Evolutionary conservation across 2,113 vertebrate genomes (phyloP), one percentile per base, ranked within the genome.

Genomic region (Bungarus multicinctus): DNA sequence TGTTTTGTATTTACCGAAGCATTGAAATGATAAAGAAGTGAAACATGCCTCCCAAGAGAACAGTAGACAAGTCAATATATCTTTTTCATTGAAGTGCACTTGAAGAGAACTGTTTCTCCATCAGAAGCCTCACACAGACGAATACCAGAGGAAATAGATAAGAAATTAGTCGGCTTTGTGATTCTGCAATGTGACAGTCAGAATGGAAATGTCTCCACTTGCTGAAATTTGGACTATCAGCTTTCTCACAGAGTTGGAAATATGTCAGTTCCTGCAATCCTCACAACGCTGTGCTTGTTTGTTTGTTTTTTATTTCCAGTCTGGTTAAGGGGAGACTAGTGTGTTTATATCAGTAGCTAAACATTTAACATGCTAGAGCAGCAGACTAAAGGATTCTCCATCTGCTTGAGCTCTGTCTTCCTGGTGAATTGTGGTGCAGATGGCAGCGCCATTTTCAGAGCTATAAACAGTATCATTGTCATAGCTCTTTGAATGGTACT

Each of bases 401-500:
- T 88, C 94, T 9, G 34, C 93, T 22, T 90, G 94, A 95, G 89
- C 85, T 57, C 53, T 91, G 43, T 0, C 14, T 14, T 92, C 93
- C 88, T 54, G 95, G 94, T 93, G 95, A 94, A 27, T 94, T 92
- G 5, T 97, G 98, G 97, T 98, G 98, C 98, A 97, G 98, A 98
- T 97, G 95, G 97, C 97, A 99, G 98, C 98, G 98, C 98, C 98
- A 99, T 99, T 99, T 98, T 97, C 98, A 98, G 98, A 99, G 98
- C 98, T 99, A 98, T 99, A 97, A 99, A 98, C 97, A 98, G 96
- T 93, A 96, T 98, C 91, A 94, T 97, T 95, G 97, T 98, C 98
- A 99, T 98, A 99, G 98, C 98, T 99, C 98, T 99, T 98, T 98
- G 98, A 98, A 99, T 99, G 98, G 98, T 98, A 97, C 98, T 99